A percentile compares a stretch with the other conserved stretches of the same genome.
Evolutionary conservation across 2,113 vertebrate genomes (phyloP).

Genomic region (Heterotilapia buettikoferi): DNA sequence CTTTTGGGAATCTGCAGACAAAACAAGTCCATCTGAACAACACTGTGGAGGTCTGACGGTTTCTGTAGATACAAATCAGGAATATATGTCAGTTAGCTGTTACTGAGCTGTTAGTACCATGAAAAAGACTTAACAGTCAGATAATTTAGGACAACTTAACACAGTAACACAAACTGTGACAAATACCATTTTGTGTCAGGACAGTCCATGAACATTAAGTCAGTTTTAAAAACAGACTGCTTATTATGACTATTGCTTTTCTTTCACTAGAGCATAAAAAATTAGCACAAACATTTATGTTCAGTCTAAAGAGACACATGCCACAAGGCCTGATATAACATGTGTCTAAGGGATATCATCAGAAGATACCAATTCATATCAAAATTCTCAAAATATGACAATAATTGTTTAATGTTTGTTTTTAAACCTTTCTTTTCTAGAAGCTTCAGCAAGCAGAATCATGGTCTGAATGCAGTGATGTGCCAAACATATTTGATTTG

Average conservation of each 20-base stretch:
- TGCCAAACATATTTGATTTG: not conserved
- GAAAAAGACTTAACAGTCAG: not conserved
- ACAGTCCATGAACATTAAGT: not conserved
- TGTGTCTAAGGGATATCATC: not conserved
- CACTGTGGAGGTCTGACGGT: not conserved
- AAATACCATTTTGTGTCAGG: not conserved
- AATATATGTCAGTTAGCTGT: not conserved
- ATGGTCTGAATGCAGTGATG: not conserved
- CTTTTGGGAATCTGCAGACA: not conserved
- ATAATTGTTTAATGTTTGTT: not conserved
- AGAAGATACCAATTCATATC: not conserved
- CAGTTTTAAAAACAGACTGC: not conserved
- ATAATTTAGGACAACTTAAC: not conserved
- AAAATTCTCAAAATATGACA: not conserved
- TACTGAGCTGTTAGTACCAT: not conserved
- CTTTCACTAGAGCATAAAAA: not conserved
- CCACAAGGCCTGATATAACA: not conserved
- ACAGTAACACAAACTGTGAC: not conserved
- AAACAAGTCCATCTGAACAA: not conserved
- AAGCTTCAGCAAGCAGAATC: not conserved
- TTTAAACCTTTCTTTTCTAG: not conserved
- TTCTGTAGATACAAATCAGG: not conserved
- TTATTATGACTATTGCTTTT: not conserved
- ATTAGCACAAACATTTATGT: rapidly evolving
- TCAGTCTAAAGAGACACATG: not conserved